Evolutionary conservation across 2,888 invertebrate genomes (phyloP).

Genomic region (Melanostoma mellinum): DNA sequence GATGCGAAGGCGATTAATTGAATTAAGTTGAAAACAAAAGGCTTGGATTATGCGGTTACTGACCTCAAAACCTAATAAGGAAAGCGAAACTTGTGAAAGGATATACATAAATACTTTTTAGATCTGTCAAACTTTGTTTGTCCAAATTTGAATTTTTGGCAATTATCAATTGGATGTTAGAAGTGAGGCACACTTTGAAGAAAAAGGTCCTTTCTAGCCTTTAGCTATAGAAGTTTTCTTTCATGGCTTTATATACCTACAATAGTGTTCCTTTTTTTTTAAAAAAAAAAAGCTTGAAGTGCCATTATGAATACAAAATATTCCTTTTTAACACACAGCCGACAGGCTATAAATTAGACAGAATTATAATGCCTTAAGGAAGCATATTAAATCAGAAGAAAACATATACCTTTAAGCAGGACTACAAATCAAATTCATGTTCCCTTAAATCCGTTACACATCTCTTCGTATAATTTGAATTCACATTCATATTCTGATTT

Average conservation of each 20-base stretch:
- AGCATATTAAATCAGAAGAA: slow-evolving; percentile 53
- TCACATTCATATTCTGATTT: slow-evolving; percentile 61
- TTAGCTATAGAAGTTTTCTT: no score
- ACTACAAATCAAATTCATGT: slow-evolving; percentile 71
- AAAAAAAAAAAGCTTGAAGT: slow-evolving; percentile 17
- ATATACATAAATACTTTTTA: no score
- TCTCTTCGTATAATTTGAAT: slow-evolving; percentile 56
- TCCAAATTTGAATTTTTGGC: no score
- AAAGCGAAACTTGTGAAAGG: no score
- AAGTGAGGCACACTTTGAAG: no score
- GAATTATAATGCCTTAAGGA: slow-evolving; percentile 51
- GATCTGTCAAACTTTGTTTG: no score
- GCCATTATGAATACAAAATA: slow-evolving; percentile 26
- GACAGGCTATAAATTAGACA: slow-evolving; percentile 47
- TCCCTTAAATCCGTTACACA: slow-evolving; percentile 67
- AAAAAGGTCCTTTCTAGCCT: no score
- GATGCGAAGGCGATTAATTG: slow-evolving; percentile 55
- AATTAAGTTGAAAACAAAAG: slow-evolving; percentile 6
- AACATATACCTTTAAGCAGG: slow-evolving; percentile 63
- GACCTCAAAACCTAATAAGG: not conserved
- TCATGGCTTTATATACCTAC: no score
- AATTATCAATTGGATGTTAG: no score
- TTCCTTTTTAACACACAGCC: slow-evolving; percentile 12
- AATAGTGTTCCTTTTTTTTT: not conserved
- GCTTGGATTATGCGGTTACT: slow-evolving; percentile 6